Evolutionary conservation across 2,888 invertebrate species (phyloP).

Genomic region (Lottia scabra): DNA sequence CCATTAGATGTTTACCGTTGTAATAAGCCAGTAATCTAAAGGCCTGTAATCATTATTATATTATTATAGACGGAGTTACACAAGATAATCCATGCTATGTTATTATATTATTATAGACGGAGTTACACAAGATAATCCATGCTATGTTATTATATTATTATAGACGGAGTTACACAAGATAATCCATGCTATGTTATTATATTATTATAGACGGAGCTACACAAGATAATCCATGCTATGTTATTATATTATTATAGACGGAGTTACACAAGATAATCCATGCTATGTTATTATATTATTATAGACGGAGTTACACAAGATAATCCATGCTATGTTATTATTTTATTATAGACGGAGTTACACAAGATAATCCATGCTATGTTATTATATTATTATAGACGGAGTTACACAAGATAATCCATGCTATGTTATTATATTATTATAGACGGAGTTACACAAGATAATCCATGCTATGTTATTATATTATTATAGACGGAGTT

Average conservation of each 20-base stretch:
- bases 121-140: no score
- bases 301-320: slow-evolving; percentile 80
- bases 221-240: slow-evolving; percentile 85
- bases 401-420: slow-evolving; percentile 84
- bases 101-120: slow-evolving; percentile 75
- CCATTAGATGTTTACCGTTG: no score
- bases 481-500: slow-evolving; percentile 74
- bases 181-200: slow-evolving; percentile 86
- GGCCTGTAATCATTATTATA: no score
- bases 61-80: slow-evolving; percentile 77
- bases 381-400: slow-evolving; percentile 74
- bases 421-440: slow-evolving; percentile 82
- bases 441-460: no score
- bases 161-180: slow-evolving; percentile 82
- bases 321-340: slow-evolving; percentile 86
- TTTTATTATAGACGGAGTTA: slow-evolving; percentile 75
- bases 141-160: slow-evolving; percentile 41
- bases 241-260: slow-evolving; percentile 74
- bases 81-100: slow-evolving; percentile 84
- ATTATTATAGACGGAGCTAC: slow-evolving; percentile 75
- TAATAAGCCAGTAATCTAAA: no score
- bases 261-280: slow-evolving; percentile 86
- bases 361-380: slow-evolving; percentile 87
- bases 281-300: slow-evolving; percentile 78
- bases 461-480: not conserved